phyloP scores from a whole-genome alignment of 2,888 invertebrate species.

The Agrenia bidenticulata region DNA sequence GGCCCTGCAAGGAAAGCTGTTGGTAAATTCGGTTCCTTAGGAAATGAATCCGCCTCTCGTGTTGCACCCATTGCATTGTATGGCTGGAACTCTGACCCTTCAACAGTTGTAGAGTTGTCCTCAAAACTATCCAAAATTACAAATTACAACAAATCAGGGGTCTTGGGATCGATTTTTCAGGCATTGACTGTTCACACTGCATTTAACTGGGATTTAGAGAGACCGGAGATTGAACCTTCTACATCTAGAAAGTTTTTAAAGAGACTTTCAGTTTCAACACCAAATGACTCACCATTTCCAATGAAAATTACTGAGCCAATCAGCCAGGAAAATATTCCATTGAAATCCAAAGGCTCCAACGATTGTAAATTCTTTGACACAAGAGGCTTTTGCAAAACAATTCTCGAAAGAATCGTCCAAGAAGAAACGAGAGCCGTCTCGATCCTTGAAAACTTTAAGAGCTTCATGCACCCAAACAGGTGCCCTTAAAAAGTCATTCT shows the following conservation, averaged over 20 bases:
- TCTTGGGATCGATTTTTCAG: conserved; percentile 64
- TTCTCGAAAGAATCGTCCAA: conserved; percentile 29
- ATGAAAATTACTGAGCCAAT: neutral
- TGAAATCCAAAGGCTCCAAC: neutral
- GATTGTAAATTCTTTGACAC: conserved; percentile 3
- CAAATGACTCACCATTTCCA: neutral
- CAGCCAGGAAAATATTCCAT: conserved; percentile 12
- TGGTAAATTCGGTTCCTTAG: conserved; percentile 67
- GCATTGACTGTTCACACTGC: conserved; percentile 53
- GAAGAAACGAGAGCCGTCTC: conserved; percentile 29
- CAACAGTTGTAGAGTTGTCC: conserved; percentile 60
- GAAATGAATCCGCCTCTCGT: conserved; percentile 78
- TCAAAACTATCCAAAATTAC: conserved; percentile 63
- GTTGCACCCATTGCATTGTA: conserved; percentile 68
- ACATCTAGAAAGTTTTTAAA: neutral
- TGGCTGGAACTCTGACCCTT: conserved; percentile 54
- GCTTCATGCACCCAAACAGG: conserved; percentile 21
- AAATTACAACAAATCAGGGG: conserved; percentile 63
- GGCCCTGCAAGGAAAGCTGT: conserved; percentile 66
- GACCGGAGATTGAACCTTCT: neutral
- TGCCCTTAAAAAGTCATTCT: neutral
- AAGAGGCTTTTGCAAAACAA: conserved; percentile 29
- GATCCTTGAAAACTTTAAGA: conserved; percentile 38
- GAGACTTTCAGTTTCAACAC: too few relatives aligned
- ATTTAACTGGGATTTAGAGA: conserved; percentile 32